Evolutionary conservation across 2,113 vertebrate species (phyloP).

Genomic region (Solenodon paradoxus): DNA sequence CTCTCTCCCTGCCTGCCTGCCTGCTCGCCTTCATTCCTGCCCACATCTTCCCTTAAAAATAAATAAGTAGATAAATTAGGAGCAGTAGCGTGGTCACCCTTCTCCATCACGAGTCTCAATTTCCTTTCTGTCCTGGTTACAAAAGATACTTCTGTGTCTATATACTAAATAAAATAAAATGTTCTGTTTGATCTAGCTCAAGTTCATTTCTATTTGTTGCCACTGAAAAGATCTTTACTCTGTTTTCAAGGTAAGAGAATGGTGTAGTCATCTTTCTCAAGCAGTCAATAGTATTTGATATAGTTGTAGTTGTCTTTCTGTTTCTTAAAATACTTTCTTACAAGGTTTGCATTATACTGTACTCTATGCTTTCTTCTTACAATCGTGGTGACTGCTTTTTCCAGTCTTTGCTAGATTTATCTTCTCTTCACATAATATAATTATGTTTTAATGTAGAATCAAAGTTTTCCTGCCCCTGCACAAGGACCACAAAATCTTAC

Average conservation of each 20-base stretch:
- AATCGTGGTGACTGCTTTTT: neutral
- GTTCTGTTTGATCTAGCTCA: neutral
- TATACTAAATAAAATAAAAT: neutral
- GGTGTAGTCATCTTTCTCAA: neutral
- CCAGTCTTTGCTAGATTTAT: neutral
- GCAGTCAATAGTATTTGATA: neutral
- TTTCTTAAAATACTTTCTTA: neutral
- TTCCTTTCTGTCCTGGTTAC: neutral
- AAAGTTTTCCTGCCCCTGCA: too few relatives aligned
- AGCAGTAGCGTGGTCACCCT: neutral
- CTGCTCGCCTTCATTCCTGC: too few relatives aligned
- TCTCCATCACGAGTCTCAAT: neutral
- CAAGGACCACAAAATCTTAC: too few relatives aligned
- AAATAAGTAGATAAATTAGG: too few relatives aligned
- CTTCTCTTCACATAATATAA: too few relatives aligned
- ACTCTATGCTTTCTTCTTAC: neutral
- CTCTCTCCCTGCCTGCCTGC: too few relatives aligned
- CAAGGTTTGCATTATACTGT: neutral
- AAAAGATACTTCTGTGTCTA: neutral
- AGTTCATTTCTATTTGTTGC: neutral
- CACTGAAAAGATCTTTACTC: too few relatives aligned
- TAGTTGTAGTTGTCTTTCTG: neutral
- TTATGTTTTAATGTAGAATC: too few relatives aligned
- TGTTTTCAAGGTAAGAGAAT: neutral
- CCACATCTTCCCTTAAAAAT: too few relatives aligned